Conservation (phyloP, 2,113 vertebrate genomes). For the Hoplias malabaricus region DNA sequence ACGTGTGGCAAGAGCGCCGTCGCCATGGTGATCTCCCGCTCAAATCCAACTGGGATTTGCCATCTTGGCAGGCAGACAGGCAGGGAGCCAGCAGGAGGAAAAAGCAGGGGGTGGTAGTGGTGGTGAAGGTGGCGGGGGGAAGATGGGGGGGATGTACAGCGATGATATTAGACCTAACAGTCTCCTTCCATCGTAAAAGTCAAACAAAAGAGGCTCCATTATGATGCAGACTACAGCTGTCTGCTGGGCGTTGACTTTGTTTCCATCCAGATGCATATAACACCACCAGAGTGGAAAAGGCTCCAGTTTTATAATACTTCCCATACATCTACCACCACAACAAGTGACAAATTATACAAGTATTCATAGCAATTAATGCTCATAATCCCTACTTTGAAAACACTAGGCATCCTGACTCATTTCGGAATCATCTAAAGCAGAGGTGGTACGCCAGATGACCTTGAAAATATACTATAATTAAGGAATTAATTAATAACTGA, state of each 20-base stretch:
- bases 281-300: not conserved
- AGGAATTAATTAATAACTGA: too few relatives aligned
- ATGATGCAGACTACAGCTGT: slow-evolving; percentile 67
- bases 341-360: not conserved
- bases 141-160: slow-evolving; percentile 32
- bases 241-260: slow-evolving; percentile 68
- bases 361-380: not conserved
- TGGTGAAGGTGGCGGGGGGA: slow-evolving; percentile 15
- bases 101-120: not conserved
- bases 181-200: slow-evolving; percentile 66
- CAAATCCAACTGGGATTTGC: slow-evolving; percentile 80
- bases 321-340: not conserved
- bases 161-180: slow-evolving; percentile 77
- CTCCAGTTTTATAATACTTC: not conserved
- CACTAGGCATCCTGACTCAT: not conserved
- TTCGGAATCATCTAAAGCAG: not conserved
- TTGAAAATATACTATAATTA: too few relatives aligned
- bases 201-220: slow-evolving; percentile 72
- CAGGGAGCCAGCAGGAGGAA: slow-evolving; percentile 58
- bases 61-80: slow-evolving; percentile 64
- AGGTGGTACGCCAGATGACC: too few relatives aligned
- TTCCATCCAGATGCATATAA: not conserved
- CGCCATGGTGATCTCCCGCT: slow-evolving; percentile 82
- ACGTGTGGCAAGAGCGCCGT: slow-evolving; percentile 74
- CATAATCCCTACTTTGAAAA: not conserved